Conservation (phyloP, 2,113 vertebrate species). For the Lepisosteus oculatus region DNA sequence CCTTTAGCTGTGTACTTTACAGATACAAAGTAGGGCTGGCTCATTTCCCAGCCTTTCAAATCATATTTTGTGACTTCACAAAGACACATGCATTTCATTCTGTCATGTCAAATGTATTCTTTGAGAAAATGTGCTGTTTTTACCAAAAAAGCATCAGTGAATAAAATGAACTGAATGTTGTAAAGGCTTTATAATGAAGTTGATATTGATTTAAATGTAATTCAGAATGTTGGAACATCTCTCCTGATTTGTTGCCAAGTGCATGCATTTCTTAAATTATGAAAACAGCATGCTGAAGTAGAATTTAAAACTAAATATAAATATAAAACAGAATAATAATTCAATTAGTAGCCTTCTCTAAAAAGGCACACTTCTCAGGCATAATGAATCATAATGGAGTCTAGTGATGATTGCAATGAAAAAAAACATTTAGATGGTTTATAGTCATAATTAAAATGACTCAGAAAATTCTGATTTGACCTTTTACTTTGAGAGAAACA, state of each 20-base stretch:
- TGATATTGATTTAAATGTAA: slow-evolving; percentile 23
- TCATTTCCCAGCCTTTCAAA: slow-evolving; percentile 34
- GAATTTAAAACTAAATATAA: neutral
- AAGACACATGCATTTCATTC: slow-evolving; percentile 33
- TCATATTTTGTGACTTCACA: slow-evolving; percentile 53
- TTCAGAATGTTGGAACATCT: slow-evolving; percentile 25
- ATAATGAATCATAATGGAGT: neutral
- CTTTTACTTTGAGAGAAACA: neutral
- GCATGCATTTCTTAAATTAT: neutral
- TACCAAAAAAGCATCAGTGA: slow-evolving; percentile 37
- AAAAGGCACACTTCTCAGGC: too few relatives aligned
- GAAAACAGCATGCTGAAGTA: neutral
- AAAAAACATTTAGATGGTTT: neutral
- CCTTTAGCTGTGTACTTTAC: slow-evolving; percentile 25
- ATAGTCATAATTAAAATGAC: neutral
- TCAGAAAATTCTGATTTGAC: slow-evolving; percentile 5
- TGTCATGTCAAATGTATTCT: slow-evolving; percentile 30
- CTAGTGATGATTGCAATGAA: neutral
- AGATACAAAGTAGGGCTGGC: slow-evolving; percentile 32
- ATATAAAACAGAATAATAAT: neutral
- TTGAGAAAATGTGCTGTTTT: slow-evolving; percentile 34
- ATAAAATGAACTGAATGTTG: slow-evolving; percentile 16
- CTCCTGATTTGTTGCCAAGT: neutral
- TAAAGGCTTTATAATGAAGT: slow-evolving; percentile 15
- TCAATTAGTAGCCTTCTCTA: neutral